Conservation (phyloP, 2,113 vertebrate genomes). For the Anarhynchus alexandrinus region DNA sequence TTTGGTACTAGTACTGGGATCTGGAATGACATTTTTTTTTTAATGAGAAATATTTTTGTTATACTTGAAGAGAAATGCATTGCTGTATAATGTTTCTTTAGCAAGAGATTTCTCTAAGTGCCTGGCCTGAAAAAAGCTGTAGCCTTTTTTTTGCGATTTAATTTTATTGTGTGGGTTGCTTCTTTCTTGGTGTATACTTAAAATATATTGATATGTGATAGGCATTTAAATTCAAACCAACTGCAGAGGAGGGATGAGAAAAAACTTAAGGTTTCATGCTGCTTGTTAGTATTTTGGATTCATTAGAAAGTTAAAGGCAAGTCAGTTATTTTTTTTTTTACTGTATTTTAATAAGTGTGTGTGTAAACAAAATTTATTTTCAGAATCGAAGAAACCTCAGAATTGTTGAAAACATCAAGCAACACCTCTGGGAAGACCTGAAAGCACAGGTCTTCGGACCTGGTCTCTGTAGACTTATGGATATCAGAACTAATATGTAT, state of each 20-base stretch:
- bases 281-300: background rate
- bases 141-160: background rate
- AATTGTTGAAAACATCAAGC: conserved; percentile 78
- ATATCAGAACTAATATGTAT: conserved; percentile 15
- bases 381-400: conserved; percentile 87
- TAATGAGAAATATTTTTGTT: background rate
- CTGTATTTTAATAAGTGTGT: background rate
- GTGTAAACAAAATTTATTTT: background rate
- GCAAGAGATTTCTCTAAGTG: background rate
- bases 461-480: background rate
- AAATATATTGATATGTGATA: background rate
- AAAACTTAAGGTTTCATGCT: background rate
- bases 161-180: background rate
- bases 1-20: background rate
- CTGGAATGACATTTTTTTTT: background rate
- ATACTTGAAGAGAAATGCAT: background rate
- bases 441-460: background rate
- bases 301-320: background rate
- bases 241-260: background rate
- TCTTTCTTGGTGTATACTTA: background rate
- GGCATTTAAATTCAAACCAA: background rate
- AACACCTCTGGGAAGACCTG: conserved; percentile 37
- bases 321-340: background rate
- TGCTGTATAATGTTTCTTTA: background rate
- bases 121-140: background rate